These are phyloP conservation scores for Chrosomus eos DNA, from an alignment of 2,797 vertebrate species.

Conservation along the genomic window DNA sequence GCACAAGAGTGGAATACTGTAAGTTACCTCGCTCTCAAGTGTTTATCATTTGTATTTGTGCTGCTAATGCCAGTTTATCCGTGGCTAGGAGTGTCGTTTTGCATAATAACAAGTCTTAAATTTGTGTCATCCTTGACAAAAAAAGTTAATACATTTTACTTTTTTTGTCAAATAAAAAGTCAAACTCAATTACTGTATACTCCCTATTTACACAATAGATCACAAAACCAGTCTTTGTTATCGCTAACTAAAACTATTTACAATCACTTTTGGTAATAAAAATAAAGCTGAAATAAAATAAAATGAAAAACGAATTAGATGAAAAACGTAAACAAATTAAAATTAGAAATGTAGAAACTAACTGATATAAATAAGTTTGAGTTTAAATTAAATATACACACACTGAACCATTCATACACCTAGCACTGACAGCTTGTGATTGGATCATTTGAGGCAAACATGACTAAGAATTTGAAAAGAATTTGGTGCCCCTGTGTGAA, in stretches of 20 bases:
- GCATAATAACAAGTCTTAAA: not conserved
- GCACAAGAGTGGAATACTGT: not conserved
- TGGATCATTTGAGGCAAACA: not conserved
- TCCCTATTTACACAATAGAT: not conserved
- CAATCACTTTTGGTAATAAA: not conserved
- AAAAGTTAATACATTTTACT: too few species aligned
- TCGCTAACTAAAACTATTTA: not conserved
- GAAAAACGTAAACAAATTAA: not conserved
- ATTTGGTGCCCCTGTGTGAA: not conserved
- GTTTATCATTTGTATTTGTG: not conserved
- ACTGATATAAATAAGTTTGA: not conserved
- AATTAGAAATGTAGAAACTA: not conserved
- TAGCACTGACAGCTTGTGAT: not conserved
- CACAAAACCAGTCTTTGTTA: not conserved
- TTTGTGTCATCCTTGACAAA: not conserved
- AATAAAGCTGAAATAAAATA: not conserved
- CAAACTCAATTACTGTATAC: not conserved
- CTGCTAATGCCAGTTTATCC: not conserved
- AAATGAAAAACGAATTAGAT: not conserved
- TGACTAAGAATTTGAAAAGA: not conserved
- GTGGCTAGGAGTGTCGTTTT: not conserved
- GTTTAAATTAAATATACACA: not conserved
- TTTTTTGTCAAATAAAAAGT: not conserved
- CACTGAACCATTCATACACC: not conserved
- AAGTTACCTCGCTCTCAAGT: not conserved